Evolutionary conservation across 2,797 vertebrate genomes (phyloP), one percentile per base, ranked within the genome.

Genomic region (Sternarchorhynchus goeldii): DNA sequence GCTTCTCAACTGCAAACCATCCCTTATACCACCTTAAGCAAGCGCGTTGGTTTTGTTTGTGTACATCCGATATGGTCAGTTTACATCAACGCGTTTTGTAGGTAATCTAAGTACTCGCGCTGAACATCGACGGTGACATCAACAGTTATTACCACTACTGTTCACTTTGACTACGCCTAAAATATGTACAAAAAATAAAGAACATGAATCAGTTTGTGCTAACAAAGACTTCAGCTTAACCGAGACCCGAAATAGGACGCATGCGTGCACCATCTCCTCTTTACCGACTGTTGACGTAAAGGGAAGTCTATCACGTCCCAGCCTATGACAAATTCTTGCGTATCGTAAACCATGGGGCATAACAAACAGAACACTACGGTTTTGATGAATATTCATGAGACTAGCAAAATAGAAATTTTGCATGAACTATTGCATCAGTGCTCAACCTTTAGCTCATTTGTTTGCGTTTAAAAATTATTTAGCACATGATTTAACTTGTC

Each of bases 261-360:
- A 91, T 87, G 92, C 90, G 91, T 86, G 29, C 0, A 1, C 1
- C 62, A 17, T n/a, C 36, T 71, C 53, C 53, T 53, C 32, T 80
- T 84, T 87, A 86, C 87, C 82, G 83, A 32, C 53, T 17, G 36
- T 58, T 90, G 88, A 92, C 90, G 91, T 93, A 88, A 88, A 20
- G 29, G 41, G 41, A 73, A 29, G 62, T 10, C 8, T 50, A 14
- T 12, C 12, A 14, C 45, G 45, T 14, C 45, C 8, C 45, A 50
- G 45, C 45, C 45, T 12, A 50, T 50, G 45, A 8, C 41, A 45
- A 10, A 50, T 14, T 50, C 45, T 3, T 50, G 45, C 10, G 3
- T 50, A 12, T 12, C 12, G 45, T 12, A 41, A 50, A 50, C 45
- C 45, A 50, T 14, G 45, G 45, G 45, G 45, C 45, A 14, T 50